Base-by-base conservation (phyloP, 1,140 invertebrate genomes). In the Radopholus similis region DNA sequence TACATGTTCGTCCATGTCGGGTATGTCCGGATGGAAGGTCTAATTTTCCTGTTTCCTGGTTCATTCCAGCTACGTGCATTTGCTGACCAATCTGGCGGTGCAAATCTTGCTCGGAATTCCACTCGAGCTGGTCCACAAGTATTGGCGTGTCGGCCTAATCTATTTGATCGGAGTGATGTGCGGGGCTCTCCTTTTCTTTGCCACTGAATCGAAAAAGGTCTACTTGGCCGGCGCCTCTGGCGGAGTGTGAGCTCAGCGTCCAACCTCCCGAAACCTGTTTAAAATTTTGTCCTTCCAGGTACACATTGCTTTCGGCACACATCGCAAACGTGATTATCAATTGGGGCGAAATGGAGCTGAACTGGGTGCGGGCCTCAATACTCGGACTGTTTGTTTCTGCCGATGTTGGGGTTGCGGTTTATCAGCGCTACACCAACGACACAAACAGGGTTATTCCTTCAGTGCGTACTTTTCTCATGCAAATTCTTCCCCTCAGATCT, bases 271-370 rank as follows among this genome's bases (percentile, higher is more conserved):
- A 11, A 8, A 13, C 15, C 3, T 9, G 21, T 15, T 47, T 49
- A 21, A 4, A 15, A 11, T 13, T 23, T 26, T 13, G 30, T 44
- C n/a, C 0, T 60, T 60, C 30, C 40, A 62, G 59, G 0, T 97
- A 97, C 83, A 91, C 94, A 4, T 77, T 97, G 5, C 91, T 97
- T 23, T 90, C 93, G 0, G 94, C 93, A 13, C 94, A 98, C 82
- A 87, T 97, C 47, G 91, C 95, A 15, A 94, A 91, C 23, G 90
- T 97, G 9, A 88, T 97, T 67, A 89, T 96, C 18, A 95, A 95
- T 83, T 95, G 91, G 90, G 85, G 86, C 40, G 90, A 95, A 84
- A 94, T 95, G 91, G 90, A 0, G 86, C 71, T 77, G 23, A 71
- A 73, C 64, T 73, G 89, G 47, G 84, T 90, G 0, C 90, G 93